Conservation (phyloP, 2,797 vertebrate genomes). For the Gymnoscopelus microlampas region DNA sequence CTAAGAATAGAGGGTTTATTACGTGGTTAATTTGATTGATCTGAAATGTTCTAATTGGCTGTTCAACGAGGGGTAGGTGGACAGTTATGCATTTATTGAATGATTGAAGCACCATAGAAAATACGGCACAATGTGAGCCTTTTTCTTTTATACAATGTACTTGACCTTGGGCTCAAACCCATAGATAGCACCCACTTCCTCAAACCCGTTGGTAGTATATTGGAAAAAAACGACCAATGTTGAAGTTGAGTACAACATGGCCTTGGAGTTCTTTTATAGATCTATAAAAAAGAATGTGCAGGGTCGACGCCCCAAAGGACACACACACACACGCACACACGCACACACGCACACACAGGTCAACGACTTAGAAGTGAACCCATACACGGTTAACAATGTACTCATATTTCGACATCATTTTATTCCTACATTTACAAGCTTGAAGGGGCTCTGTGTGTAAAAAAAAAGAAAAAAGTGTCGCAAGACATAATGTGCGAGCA, state of each 20-base stretch:
- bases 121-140: no score
- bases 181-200: constrained; percentile 46
- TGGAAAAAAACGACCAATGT: constrained; percentile 43
- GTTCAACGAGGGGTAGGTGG: constrained; percentile 19
- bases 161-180: constrained; percentile 52
- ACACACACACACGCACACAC: constrained; percentile 19
- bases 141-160: constrained; percentile 51
- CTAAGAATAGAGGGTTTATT: no score
- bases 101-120: constrained; percentile 33
- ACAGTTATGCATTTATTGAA: constrained; percentile 50
- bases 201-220: constrained; percentile 35
- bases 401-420: no score
- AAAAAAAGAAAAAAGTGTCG: no score
- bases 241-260: constrained; percentile 52
- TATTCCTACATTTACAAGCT: no score
- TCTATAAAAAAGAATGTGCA: constrained; percentile 69
- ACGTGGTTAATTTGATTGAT: constrained; percentile 1
- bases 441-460: no score
- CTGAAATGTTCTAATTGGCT: constrained; percentile 1
- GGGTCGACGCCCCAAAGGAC: constrained; percentile 67
- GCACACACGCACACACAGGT: constrained; percentile 22
- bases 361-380: no score
- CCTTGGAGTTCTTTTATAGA: constrained; percentile 74
- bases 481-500: no score
- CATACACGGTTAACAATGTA: no score